Percentiles rank a stretch among this genome's conserved stretches.
Conservation (phyloP, 92 coral and sea anemone genomes). For the Parazoanthus atlanticus region DNA sequence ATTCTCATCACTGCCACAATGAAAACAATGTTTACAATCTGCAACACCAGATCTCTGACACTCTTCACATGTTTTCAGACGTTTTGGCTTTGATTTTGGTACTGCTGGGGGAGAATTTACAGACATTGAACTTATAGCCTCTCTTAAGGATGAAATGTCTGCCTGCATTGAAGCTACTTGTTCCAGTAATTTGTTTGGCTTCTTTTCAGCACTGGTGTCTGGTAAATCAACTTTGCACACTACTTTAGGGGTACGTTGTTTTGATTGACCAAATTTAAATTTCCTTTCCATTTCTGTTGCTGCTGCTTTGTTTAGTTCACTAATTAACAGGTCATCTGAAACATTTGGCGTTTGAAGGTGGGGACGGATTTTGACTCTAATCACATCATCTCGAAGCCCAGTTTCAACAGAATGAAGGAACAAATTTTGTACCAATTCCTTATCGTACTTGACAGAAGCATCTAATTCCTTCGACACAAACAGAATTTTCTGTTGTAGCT, state of each 20-base stretch:
- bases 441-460: background rate
- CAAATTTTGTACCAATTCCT: conserved; percentile 4
- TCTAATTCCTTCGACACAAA: conserved; percentile 22
- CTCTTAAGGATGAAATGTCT: background rate
- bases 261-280: background rate
- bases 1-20: conserved; percentile 45
- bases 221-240: conserved; percentile 8
- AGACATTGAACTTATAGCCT: background rate
- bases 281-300: conserved; percentile 23
- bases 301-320: conserved; percentile 10
- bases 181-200: conserved; percentile 4
- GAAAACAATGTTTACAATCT: conserved; percentile 39
- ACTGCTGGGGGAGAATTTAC: background rate
- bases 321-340: background rate
- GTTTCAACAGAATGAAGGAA: conserved; percentile 30
- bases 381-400: conserved; percentile 6
- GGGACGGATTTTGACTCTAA: conserved; percentile 1
- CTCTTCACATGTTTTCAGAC: background rate
- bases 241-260: background rate
- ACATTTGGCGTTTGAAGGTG: conserved; percentile 21
- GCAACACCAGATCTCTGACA: conserved; percentile 18
- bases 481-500: conserved; percentile 52
- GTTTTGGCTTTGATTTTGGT: background rate
- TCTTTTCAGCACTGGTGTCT: background rate
- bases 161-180: conserved; percentile 15